phyloP scores from a whole-genome alignment of 1,140 invertebrate genomes.

The Sipha flava region DNA sequence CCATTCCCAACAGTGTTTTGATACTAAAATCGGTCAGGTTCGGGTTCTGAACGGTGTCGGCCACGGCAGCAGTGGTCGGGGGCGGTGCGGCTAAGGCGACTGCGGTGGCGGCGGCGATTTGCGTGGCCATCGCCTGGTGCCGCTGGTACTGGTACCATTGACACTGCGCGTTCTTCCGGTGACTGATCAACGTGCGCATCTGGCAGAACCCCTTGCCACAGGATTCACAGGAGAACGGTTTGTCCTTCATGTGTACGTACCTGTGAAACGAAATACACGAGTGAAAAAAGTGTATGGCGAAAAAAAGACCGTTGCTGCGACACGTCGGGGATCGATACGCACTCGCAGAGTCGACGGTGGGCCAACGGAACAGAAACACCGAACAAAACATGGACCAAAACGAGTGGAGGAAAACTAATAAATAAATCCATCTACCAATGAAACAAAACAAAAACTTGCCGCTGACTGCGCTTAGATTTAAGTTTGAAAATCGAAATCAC shows the following conservation, averaged over 20 bases:
- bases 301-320: too few species aligned
- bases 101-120: neutral
- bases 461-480: too few species aligned
- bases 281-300: neutral
- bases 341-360: too few species aligned
- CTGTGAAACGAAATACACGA: slow-evolving; percentile 48
- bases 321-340: too few species aligned
- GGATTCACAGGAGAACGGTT: slow-evolving; percentile 90
- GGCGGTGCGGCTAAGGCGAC: too few species aligned
- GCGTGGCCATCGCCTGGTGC: neutral
- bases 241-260: slow-evolving; percentile 96
- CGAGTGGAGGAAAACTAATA: too few species aligned
- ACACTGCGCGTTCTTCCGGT: slow-evolving; percentile 55
- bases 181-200: slow-evolving; percentile 84
- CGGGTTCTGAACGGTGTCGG: neutral
- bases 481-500: too few species aligned
- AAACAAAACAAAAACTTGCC: too few species aligned
- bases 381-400: too few species aligned
- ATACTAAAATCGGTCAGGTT: slow-evolving; percentile 9
- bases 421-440: too few species aligned
- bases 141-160: slow-evolving; percentile 24
- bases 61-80: neutral
- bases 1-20: neutral
- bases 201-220: slow-evolving; percentile 97
- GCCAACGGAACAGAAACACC: too few species aligned